phyloP scores from a whole-genome alignment of 92 coral and sea anemone genomes.

The Palythoa caribaeorum region DNA sequence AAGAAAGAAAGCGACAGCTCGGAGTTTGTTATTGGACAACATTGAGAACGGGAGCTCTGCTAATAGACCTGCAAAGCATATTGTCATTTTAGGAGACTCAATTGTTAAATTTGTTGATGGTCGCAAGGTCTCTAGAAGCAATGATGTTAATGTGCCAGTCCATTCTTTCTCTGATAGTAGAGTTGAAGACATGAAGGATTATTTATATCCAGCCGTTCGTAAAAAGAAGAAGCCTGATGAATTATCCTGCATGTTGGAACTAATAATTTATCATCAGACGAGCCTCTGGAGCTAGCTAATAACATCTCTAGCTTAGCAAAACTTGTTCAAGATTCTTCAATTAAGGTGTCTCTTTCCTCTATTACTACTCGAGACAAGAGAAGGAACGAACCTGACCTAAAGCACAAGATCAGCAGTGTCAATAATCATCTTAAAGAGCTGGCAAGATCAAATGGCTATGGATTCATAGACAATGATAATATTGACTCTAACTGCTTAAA shows the following conservation, averaged over 20 bases:
- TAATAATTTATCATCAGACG: background rate
- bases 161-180: too few relatives aligned
- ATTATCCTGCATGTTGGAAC: too few relatives aligned
- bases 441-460: conserved; percentile 6
- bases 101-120: too few relatives aligned
- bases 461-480: background rate
- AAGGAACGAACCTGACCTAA: conserved; percentile 16
- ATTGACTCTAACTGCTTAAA: background rate
- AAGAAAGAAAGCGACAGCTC: background rate
- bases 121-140: too few relatives aligned
- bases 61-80: too few relatives aligned
- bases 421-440: background rate
- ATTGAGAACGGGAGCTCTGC: background rate
- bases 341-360: conserved; percentile 6
- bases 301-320: background rate
- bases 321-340: background rate
- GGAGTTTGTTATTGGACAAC: background rate
- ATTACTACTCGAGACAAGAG: conserved; percentile 6
- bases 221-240: too few relatives aligned
- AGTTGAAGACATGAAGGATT: too few relatives aligned
- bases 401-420: background rate
- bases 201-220: too few relatives aligned
- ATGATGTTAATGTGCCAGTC: too few relatives aligned
- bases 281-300: background rate
- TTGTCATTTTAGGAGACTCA: too few relatives aligned